Evolutionary conservation across 2,113 vertebrate species (phyloP).

Genomic region (Bufo bufo): DNA sequence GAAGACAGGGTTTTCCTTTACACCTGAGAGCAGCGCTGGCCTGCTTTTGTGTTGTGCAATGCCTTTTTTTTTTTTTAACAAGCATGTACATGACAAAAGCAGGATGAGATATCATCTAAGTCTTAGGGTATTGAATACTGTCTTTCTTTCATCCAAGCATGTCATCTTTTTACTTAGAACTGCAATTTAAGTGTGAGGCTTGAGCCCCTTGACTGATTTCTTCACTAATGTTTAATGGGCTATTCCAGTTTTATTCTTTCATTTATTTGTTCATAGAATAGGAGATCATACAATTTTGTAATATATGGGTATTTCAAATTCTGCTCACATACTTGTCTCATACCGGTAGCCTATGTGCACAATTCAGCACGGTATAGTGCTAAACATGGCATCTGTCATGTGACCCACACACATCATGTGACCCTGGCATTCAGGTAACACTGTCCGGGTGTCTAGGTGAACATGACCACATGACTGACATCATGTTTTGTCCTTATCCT

Average conservation of each 20-base stretch:
- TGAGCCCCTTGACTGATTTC: background rate
- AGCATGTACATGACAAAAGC: constrained; percentile 20
- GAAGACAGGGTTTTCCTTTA: constrained; percentile 10
- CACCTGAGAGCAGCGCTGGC: background rate
- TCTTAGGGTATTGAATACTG: background rate
- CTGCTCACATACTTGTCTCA: no score
- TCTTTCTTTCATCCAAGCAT: background rate
- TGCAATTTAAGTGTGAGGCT: background rate
- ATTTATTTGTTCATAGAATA: background rate
- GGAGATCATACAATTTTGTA: no score
- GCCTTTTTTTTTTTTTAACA: background rate
- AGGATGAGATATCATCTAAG: background rate
- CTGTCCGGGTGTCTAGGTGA: no score
- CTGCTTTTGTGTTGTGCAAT: background rate
- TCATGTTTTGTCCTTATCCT: no score
- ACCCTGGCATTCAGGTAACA: no score
- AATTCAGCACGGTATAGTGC: no score
- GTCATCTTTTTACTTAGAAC: background rate
- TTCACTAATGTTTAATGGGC: no score
- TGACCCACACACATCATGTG: no score
- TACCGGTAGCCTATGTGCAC: no score
- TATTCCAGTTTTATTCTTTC: background rate
- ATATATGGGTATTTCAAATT: no score
- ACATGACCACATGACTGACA: no score
- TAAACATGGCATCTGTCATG: no score